Evolutionary conservation across 2,797 vertebrate species (phyloP).

Genomic region (Syndactyla subalaris): DNA sequence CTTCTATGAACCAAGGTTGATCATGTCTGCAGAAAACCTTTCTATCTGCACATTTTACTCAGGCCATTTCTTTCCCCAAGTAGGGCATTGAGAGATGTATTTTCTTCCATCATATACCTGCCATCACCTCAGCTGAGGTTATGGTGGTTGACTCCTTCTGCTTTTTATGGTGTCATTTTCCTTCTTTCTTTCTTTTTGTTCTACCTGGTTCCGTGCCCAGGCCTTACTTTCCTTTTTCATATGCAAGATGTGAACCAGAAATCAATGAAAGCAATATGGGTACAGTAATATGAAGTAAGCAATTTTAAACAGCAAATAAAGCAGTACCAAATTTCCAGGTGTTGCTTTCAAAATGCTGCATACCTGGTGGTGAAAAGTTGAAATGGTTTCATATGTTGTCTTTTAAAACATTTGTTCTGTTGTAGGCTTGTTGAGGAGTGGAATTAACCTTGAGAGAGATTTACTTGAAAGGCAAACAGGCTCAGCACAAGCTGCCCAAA

Average conservation of each 20-base stretch:
- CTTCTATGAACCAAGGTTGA: not conserved
- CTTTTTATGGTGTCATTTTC: not conserved
- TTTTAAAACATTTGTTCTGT: not conserved
- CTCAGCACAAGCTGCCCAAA: not conserved
- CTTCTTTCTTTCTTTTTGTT: not conserved
- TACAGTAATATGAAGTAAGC: not conserved
- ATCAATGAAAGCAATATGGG: not conserved
- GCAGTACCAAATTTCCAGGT: not conserved
- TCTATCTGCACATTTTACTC: not conserved
- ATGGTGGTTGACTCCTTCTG: not conserved
- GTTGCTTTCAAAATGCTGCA: not conserved
- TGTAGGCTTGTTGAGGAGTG: not conserved
- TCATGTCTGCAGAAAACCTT: not conserved
- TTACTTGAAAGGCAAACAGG: not conserved
- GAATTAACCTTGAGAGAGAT: not conserved
- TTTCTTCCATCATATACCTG: not conserved
- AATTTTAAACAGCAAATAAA: not conserved
- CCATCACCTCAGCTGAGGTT: not conserved
- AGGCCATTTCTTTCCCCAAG: not conserved
- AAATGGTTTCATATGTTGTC: not conserved
- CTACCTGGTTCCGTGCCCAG: not conserved
- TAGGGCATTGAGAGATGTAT: not conserved
- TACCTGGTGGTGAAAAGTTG: not conserved
- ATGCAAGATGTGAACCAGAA: not conserved
- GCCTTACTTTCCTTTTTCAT: not conserved